These are phyloP conservation scores for Rousettus madagascariensis DNA, from an alignment of 2,797 vertebrate species.

Conservation along the genomic window DNA sequence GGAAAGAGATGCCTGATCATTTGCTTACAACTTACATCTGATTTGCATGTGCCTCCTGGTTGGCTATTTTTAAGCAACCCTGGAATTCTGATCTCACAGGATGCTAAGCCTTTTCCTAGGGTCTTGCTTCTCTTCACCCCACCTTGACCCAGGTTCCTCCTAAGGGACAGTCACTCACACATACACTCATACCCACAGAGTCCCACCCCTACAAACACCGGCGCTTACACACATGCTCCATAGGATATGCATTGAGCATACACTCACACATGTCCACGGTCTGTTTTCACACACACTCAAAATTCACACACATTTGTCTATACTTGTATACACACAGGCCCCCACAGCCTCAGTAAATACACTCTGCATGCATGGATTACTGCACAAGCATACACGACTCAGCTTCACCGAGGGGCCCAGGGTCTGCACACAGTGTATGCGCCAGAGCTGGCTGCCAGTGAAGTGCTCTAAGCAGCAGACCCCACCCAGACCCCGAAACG, in stretches of 20 bases:
- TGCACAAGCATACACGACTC: no score
- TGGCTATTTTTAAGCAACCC: slow-evolving; percentile 59
- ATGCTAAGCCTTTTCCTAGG: background rate
- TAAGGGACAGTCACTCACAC: background rate
- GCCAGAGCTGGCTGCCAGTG: background rate
- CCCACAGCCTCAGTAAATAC: background rate
- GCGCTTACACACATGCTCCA: background rate
- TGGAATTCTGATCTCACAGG: background rate
- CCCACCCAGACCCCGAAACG: background rate
- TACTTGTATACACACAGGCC: background rate
- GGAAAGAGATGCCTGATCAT: slow-evolving; percentile 8
- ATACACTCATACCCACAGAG: background rate
- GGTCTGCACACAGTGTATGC: background rate
- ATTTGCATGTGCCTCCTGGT: slow-evolving; percentile 31
- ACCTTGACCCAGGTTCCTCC: background rate
- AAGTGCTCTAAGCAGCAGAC: background rate
- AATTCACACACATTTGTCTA: background rate
- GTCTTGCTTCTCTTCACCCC: background rate
- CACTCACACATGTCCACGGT: background rate
- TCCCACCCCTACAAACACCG: background rate
- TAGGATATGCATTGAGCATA: no score
- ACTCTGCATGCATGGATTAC: background rate
- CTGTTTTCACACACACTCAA: background rate
- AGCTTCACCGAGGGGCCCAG: background rate
- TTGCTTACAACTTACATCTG: slow-evolving; percentile 53